These are phyloP conservation scores for Ctenochaetus hawaiiensis DNA, from an alignment of 2,797 vertebrate species.

Conservation along the genomic window DNA sequence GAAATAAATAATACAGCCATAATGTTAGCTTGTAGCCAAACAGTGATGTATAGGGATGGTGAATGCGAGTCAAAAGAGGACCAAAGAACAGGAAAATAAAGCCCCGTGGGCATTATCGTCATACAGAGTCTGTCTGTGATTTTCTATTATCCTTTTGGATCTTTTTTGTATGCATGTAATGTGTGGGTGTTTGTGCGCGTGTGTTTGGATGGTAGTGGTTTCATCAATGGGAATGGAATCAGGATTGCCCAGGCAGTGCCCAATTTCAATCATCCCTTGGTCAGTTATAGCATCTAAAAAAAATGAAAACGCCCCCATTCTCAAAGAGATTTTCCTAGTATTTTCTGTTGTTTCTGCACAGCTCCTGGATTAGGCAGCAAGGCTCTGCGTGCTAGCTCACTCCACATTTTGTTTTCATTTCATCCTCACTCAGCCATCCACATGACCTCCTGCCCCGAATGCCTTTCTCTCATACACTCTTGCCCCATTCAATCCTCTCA, in stretches of 20 bases:
- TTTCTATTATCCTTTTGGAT: constrained; percentile 64
- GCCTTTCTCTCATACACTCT: constrained; percentile 42
- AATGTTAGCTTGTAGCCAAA: constrained; percentile 61
- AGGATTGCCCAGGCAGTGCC: constrained; percentile 44
- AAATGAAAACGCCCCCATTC: constrained; percentile 55
- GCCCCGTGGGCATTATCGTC: constrained; percentile 54
- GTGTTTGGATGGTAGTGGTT: constrained; percentile 46
- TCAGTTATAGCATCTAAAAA: constrained; percentile 66
- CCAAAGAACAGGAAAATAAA: constrained; percentile 45
- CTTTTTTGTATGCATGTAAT: constrained; percentile 57
- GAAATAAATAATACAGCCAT: constrained; percentile 76
- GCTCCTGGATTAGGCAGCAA: constrained; percentile 56
- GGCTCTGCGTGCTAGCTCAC: constrained; percentile 34
- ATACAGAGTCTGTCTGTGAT: constrained; percentile 49
- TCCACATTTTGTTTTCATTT: constrained; percentile 58
- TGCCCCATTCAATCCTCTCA: constrained; percentile 47
- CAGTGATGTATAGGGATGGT: constrained; percentile 60
- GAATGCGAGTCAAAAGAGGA: constrained; percentile 44
- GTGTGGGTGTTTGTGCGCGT: constrained; percentile 47
- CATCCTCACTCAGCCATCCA: constrained; percentile 42
- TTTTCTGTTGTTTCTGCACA: constrained; percentile 57
- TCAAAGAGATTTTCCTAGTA: constrained; percentile 46
- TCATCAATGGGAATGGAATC: constrained; percentile 64
- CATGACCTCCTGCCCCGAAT: constrained; percentile 45
- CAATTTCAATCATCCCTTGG: constrained; percentile 73